Evolutionary conservation across 2,113 vertebrate genomes (phyloP), one percentile per base, ranked within the genome.

Genomic region (Miniopterus natalensis): DNA sequence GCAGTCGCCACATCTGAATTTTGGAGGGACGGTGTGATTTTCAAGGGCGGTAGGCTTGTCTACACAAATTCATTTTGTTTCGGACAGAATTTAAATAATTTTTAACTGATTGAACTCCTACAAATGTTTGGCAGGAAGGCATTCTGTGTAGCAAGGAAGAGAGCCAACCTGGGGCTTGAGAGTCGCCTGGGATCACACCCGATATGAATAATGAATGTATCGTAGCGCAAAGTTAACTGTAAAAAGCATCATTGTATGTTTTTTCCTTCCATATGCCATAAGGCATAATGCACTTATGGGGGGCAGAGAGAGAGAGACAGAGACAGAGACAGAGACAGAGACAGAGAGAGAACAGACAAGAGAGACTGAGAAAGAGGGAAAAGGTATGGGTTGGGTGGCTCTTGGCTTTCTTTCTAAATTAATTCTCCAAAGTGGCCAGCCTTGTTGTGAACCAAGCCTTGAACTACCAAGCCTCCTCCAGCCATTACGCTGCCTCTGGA

Each of bases 331-430:
- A 36, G 36, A 36, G 36, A 36, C 36, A 36, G 36, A 36, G 36
- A 36, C 36, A 36, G 36, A 55, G 68, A 10, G 5, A 71, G 59
- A 70, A 87, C 6, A 92, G 68, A 42, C 23, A 18, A 57, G 25
- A 61, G 21, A 88, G 49, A 70, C 3, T 11, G 65, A 27, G 27
- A 42, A 25, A 49, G 55, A 90, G 61, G 68, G 36, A 25, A 25
- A 25, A 66, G 40, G 8, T 68, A 5, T 51, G 49, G 51, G 15
- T 53, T 81, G 45, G 70, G 65, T 74, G 68, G n/a, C 42, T 88
- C 21, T 94, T 57, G n/a, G 29, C 29, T 84, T 66, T 74, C 53
- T 84, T 88, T 55, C 71, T 96, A 77, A 90, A 71, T 93, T 66
- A 87, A 49, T 95, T 73, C 59, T 63, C 57, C 18, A 2, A 85